Evolutionary conservation across 2,888 invertebrate species (phyloP).

Genomic region (Scelioninae gen. 2): DNA sequence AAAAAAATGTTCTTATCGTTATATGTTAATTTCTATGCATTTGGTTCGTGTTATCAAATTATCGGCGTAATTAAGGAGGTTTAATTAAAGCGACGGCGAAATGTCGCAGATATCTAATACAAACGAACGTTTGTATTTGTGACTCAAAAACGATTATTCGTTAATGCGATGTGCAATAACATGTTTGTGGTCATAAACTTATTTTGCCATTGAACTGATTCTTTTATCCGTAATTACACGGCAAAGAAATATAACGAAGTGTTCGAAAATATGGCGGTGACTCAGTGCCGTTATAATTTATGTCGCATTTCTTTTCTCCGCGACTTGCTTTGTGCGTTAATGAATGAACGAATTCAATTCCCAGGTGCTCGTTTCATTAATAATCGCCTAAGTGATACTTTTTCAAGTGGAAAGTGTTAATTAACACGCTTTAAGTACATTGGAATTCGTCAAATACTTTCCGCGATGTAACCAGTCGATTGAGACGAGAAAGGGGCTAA

Average conservation of each 20-base stretch:
- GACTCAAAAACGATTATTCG: neutral
- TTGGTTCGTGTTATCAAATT: neutral
- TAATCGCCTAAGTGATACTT: constrained; percentile 24
- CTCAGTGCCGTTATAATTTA: constrained; percentile 37
- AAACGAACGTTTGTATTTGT: constrained; percentile 11
- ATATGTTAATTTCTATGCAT: neutral
- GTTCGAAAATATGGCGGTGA: constrained; percentile 22
- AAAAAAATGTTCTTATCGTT: no score
- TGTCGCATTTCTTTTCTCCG: constrained; percentile 42
- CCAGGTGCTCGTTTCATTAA: constrained; percentile 39
- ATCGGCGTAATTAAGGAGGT: neutral
- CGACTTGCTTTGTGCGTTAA: constrained; percentile 32
- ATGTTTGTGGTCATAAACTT: no score
- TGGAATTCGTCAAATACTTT: neutral
- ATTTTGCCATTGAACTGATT: no score
- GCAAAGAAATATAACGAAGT: constrained; percentile 28
- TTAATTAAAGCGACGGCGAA: constrained; percentile 1
- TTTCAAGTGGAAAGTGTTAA: constrained; percentile 27
- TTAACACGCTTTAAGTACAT: constrained; percentile 20
- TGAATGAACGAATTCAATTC: constrained; percentile 39
- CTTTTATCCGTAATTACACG: constrained; percentile 20
- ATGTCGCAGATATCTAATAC: neutral
- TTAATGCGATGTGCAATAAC: neutral
- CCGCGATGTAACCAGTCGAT: neutral
- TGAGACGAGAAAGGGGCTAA: neutral